These are phyloP conservation scores for Volucella zonaria DNA, from an alignment of 2,888 invertebrate genomes.

Conservation along the genomic window DNA sequence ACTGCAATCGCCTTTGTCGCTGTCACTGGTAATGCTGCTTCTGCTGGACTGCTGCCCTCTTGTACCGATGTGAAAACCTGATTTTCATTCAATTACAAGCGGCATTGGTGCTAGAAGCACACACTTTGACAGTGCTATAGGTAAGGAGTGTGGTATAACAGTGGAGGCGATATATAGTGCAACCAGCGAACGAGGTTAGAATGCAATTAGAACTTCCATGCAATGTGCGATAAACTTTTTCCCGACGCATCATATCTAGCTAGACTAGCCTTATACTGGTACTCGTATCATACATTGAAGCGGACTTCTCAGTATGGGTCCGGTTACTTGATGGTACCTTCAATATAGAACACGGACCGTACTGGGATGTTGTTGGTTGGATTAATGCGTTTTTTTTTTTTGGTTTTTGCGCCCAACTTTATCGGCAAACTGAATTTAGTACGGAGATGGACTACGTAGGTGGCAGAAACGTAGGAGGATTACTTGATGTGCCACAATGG, in stretches of 20 bases:
- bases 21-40: neutral
- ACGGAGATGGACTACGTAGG: too few relatives aligned
- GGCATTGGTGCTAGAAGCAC: conserved; percentile 10
- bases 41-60: neutral
- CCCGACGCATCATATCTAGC: conserved; percentile 16
- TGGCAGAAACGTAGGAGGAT: conserved; percentile 13
- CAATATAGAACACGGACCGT: neutral
- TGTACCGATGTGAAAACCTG: conserved; percentile 31
- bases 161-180: conserved; percentile 35
- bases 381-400: too few relatives aligned
- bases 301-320: neutral
- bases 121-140: neutral
- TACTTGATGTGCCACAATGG: conserved; percentile 39
- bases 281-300: neutral
- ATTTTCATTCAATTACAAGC: conserved; percentile 66
- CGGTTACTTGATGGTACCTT: conserved; percentile 6
- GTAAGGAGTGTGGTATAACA: conserved; percentile 16
- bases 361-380: too few relatives aligned
- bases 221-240: conserved; percentile 57
- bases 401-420: too few relatives aligned
- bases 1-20: too few relatives aligned
- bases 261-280: neutral
- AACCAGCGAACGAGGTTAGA: conserved; percentile 65
- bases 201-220: conserved; percentile 67
- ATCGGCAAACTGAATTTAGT: too few relatives aligned